Evolutionary conservation across 1,140 invertebrate species (phyloP).

Genomic region (Aphis gossypii): DNA sequence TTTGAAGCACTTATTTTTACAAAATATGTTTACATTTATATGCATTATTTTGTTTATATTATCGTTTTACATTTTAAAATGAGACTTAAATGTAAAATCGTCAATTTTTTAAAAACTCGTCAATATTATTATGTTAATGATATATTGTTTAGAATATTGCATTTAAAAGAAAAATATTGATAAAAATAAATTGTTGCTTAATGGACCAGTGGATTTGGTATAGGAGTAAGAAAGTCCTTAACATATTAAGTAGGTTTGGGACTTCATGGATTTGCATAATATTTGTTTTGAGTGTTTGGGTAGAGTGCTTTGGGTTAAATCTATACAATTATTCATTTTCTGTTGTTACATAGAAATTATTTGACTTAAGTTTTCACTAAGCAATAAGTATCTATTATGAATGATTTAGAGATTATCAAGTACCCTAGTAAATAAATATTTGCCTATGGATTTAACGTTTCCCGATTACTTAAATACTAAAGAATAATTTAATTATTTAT

Average conservation of each 20-base stretch:
- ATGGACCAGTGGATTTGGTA: neutral
- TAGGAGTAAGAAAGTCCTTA: neutral
- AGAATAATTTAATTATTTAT: neutral
- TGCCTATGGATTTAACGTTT: neutral
- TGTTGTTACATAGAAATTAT: neutral
- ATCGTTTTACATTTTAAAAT: neutral
- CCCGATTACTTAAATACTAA: neutral
- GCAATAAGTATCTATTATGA: neutral
- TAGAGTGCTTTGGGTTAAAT: neutral
- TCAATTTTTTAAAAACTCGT: neutral
- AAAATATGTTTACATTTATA: neutral
- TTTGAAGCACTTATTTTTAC: neutral
- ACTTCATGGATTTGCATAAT: constrained; percentile 42
- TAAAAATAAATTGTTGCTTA: constrained; percentile 24
- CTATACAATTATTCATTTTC: constrained; percentile 35
- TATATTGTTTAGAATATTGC: neutral
- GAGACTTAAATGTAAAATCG: neutral
- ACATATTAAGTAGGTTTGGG: constrained; percentile 22
- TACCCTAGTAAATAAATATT: constrained; percentile 37
- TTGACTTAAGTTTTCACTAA: constrained; percentile 32
- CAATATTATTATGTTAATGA: neutral
- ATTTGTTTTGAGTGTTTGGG: constrained; percentile 43
- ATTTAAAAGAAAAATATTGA: neutral
- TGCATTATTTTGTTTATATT: neutral
- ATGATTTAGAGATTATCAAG: constrained; percentile 8